Evolutionary conservation across 2,113 vertebrate genomes (phyloP), one percentile per base, ranked within the genome.

Genomic region (Daphoenositta chrysoptera): DNA sequence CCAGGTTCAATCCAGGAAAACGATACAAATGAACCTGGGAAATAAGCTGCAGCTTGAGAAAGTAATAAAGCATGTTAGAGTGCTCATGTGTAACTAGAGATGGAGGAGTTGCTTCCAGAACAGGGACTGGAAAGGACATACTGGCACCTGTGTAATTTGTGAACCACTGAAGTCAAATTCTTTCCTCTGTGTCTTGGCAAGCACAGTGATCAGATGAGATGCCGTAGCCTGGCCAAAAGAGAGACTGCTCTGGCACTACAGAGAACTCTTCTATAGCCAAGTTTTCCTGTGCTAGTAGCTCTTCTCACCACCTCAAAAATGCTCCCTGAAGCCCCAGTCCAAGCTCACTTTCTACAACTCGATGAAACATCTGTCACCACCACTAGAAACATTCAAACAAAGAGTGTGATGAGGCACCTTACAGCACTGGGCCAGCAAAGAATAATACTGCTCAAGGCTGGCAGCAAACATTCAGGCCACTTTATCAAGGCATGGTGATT

Each of bases 111-210:
- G 56, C 56, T 92, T 92, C 83, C 94, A 96, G 90, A 95, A 83
- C 76, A 96, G 79, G 51, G 85, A 83, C 90, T 96, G 85, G 79
- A 96, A 95, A 96, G 87, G 88, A 90, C 90, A 60, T 75, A 90
- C 68, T 95, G 93, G 94, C 93, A 96, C 90, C 83, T 93, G 72
- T 81, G 79, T 95, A 61, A 88, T 93, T 97, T 92, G 88, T 95
- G 90, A 95, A 81, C 71, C 45, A 47, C 64, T 53, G 47, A 93
- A 92, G 83, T 66, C 2, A 90, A 94, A 93, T 96, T 95, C 88
- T 89, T 95, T 96, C 93, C 85, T 90, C 64, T 83, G 83, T 71
- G 44, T 80, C 69, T 94, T 96, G 96, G 88, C 90, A 94, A 92
- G 85, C 16, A 28, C 72, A 73, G 68, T 84, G 76, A 87, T 76